Base-by-base conservation (phyloP, 1,140 invertebrate genomes). In the Cherax quadricarinatus region DNA sequence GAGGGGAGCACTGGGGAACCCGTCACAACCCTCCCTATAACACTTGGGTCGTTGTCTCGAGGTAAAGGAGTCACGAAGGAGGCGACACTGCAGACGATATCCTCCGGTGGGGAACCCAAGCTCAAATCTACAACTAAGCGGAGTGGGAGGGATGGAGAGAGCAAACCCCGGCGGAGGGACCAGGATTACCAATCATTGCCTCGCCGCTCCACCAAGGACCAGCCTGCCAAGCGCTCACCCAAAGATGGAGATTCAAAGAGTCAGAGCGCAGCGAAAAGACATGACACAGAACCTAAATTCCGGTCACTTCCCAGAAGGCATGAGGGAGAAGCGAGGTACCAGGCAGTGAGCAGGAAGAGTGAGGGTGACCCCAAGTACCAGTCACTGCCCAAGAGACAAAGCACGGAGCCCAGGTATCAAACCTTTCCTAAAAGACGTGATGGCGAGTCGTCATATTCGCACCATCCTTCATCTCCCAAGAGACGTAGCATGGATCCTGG, bases 201-300 rank as follows among this genome's bases (percentile, higher is more conserved):
- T 41, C 73, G 90, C 2, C 90, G 90, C 12, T 51, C 90, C 57
- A 24, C 79, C 24, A 88, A 91, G 66, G 93, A 93, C 57, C 80
- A 86, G 10, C 70, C 92, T 6, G 41, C 66, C 51, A 91, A 90
- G 70, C 80, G 86, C 30, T 83, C 90, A n/a, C 85, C 89, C 16
- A 93, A 93, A 79, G 93, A 93, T 10, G 57, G 66, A 0, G 93
- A 93, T 49, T 41, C 87, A 6, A 91, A 91, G 73, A 84, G 80
- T 53, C 92, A 93, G 53, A 89, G 73, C 57, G 30, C 89, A 16
- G 88, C 92, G 75, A 91, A 85, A 84, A 53, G 81, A 18, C 80
- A 91, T 51, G 89, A 93, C 24, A 53, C 81, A 16, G 93, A 93
- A 57, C 87, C 89, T 12, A 93, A 93, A 85, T 91, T 86, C 62